phyloP scores from a whole-genome alignment of 2,888 invertebrate genomes.

The Pycnomerus fuliginosus region DNA sequence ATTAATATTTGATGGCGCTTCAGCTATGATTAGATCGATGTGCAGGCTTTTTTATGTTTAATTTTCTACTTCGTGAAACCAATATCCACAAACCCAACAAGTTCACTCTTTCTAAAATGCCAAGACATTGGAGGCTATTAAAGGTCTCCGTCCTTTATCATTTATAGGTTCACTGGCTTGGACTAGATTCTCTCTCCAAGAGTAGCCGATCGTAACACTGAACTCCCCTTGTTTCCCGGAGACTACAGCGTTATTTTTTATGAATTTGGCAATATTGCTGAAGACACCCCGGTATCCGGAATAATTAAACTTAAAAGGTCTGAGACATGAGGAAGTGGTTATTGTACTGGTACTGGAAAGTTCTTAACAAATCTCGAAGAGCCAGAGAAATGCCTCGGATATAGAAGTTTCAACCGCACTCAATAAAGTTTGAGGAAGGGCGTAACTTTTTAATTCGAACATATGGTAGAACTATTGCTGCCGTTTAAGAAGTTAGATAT shows the following conservation, averaged over 20 bases:
- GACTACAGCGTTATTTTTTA: too few species aligned
- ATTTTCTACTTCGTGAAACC: neutral
- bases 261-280: conserved; percentile 13
- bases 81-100: conserved; percentile 1
- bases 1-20: conserved; percentile 25
- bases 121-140: conserved; percentile 33
- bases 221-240: conserved; percentile 12
- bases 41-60: conserved; percentile 12
- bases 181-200: conserved; percentile 22
- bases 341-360: too few species aligned
- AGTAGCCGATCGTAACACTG: conserved; percentile 18
- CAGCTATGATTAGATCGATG: conserved; percentile 13
- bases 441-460: conserved; percentile 24
- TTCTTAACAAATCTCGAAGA: too few species aligned
- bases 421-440: conserved; percentile 11
- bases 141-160: conserved; percentile 40
- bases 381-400: too few species aligned
- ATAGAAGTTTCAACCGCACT: conserved; percentile 4
- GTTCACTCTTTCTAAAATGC: conserved; percentile 32
- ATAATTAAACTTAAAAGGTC: too few species aligned
- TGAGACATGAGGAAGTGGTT: too few species aligned
- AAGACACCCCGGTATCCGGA: conserved; percentile 4
- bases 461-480: conserved; percentile 15
- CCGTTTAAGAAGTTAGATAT: conserved; percentile 13
- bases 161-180: conserved; percentile 33